Percentiles rank a stretch among this genome's conserved stretches.
Evolutionary conservation across 2,113 vertebrate genomes (phyloP).

Genomic region (Osmerus mordax): DNA sequence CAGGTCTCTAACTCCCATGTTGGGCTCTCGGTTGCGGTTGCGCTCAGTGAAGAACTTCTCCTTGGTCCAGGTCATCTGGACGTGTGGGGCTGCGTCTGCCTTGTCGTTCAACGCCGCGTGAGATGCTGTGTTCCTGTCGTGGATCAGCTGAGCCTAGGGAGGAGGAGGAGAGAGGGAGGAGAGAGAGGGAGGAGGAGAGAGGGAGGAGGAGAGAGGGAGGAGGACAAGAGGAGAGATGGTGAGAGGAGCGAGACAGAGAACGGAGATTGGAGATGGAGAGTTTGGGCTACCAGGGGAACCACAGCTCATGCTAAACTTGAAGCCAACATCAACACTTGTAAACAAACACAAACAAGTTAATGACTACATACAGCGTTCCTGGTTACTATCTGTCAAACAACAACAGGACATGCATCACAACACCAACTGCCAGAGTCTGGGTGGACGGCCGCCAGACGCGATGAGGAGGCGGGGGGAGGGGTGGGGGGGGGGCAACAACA

Average conservation of each 20-base stretch:
- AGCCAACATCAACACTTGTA: slow-evolving; percentile 7
- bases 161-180: neutral
- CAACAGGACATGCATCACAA: neutral
- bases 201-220: neutral
- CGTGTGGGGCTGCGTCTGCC: slow-evolving; percentile 68
- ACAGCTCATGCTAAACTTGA: slow-evolving; percentile 10
- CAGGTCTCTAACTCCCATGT: slow-evolving; percentile 80
- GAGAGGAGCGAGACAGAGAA: neutral
- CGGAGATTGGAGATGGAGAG: neutral
- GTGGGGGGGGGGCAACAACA: neutral
- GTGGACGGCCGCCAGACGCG: too few species aligned
- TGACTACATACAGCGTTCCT: slow-evolving; percentile 25
- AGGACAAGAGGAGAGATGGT: neutral
- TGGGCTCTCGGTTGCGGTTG: slow-evolving; percentile 76
- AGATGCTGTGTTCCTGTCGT: slow-evolving; percentile 89
- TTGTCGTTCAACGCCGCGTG: slow-evolving; percentile 68
- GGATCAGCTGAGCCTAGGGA: slow-evolving; percentile 88
- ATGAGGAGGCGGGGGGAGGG: too few species aligned
- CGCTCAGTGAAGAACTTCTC: slow-evolving; percentile 86
- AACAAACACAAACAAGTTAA: slow-evolving; percentile 12
- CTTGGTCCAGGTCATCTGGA: slow-evolving; percentile 98
- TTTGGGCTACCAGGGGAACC: neutral
- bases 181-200: neutral
- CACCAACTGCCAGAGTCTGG: neutral
- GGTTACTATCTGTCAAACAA: neutral